phyloP scores from a whole-genome alignment of 1,140 invertebrate species.

The Colletes gigas region DNA sequence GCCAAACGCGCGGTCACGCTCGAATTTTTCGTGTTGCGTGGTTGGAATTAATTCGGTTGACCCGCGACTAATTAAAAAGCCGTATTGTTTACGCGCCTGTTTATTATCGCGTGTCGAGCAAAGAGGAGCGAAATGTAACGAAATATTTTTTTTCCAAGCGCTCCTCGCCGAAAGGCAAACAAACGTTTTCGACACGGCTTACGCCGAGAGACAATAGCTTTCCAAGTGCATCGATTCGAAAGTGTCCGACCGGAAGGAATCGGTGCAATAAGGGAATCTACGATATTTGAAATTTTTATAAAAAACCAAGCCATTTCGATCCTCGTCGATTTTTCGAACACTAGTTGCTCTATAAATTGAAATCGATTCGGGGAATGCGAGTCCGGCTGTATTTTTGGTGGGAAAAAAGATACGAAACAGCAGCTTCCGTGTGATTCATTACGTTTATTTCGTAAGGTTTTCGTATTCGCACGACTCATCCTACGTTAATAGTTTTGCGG shows the following conservation, averaged over 20 bases:
- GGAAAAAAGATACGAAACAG: background rate
- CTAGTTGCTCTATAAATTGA: no score
- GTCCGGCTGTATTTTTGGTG: no score
- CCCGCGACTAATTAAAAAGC: conserved; percentile 46
- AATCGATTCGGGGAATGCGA: no score
- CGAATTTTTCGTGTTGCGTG: no score
- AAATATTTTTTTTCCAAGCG: conserved; percentile 56
- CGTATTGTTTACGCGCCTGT: conserved; percentile 47
- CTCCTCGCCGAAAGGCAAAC: conserved; percentile 18
- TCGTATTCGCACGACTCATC: conserved; percentile 68
- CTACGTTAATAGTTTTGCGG: conserved; percentile 57
- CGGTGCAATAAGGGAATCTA: no score
- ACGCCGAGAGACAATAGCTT: conserved; percentile 42
- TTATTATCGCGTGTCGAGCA: background rate
- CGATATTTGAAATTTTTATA: no score
- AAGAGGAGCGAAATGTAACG: conserved; percentile 18
- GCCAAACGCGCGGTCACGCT: background rate
- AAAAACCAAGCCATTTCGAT: no score
- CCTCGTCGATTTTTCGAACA: no score
- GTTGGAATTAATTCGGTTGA: background rate
- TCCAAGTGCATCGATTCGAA: conserved; percentile 4
- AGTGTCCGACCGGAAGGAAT: background rate
- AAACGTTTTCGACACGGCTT: conserved; percentile 36
- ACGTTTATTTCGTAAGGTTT: conserved; percentile 73
- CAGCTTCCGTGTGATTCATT: conserved; percentile 48